A percentile compares a stretch with the other conserved stretches of the same genome.
phyloP scores from a whole-genome alignment of 2,888 invertebrate species.

The Acronicta leporina region DNA sequence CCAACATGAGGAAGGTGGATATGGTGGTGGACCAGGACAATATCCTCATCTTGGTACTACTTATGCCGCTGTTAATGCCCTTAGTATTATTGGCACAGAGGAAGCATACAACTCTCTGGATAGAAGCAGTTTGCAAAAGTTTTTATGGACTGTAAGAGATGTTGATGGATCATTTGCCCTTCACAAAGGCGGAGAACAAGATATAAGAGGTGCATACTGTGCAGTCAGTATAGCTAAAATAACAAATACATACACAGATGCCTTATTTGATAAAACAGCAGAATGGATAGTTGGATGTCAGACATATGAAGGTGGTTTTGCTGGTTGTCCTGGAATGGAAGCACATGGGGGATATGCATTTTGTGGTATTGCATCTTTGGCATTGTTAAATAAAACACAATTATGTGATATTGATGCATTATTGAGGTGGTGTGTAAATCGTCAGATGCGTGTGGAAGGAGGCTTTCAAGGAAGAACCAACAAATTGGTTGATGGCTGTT shows the following conservation, averaged over 20 bases:
- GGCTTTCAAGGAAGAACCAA: constrained; percentile 99
- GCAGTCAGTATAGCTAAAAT: constrained; percentile 97
- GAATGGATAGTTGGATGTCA: constrained; percentile 99
- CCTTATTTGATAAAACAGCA: constrained; percentile 95
- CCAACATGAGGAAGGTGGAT: constrained; percentile 95
- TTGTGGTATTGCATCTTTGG: constrained; percentile 97
- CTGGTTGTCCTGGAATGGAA: constrained; percentile 96
- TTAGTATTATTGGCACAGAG: constrained; percentile 96
- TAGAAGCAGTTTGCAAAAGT: constrained; percentile 92
- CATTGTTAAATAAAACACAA: constrained; percentile 93
- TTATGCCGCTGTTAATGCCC: constrained; percentile 98
- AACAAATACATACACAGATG: constrained; percentile 93
- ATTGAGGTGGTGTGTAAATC: constrained; percentile 95
- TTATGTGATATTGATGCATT: constrained; percentile 93
- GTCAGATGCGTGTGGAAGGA: constrained; percentile 98
- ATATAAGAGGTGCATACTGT: constrained; percentile 99
- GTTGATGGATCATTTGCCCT: constrained; percentile 97
- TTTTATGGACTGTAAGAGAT: constrained; percentile 93
- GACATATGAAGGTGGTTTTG: constrained; percentile 99
- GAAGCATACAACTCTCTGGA: constrained; percentile 97
- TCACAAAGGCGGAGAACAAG: constrained; percentile 97
- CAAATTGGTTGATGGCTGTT: constrained; percentile 99
- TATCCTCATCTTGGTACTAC: constrained; percentile 98
- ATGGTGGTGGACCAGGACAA: constrained; percentile 98
- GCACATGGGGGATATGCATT: constrained; percentile 99